Evolutionary conservation across 2,888 invertebrate species (phyloP).

Genomic region (Drosophila meridionalis): DNA sequence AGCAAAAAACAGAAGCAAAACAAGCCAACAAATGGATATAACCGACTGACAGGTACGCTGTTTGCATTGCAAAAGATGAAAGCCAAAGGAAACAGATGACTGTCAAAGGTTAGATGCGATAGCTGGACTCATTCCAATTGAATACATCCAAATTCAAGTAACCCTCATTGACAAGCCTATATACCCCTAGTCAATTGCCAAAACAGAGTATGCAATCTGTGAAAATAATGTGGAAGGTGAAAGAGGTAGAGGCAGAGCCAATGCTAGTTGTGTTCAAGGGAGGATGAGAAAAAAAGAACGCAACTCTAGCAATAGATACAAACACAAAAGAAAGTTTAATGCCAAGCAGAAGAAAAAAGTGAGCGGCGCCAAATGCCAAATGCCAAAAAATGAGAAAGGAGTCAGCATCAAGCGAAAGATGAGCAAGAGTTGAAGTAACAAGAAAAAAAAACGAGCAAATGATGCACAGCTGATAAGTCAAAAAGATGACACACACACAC

Average conservation of each 20-base stretch:
- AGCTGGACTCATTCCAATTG: too few relatives aligned
- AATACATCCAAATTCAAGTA: too few relatives aligned
- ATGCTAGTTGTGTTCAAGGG: constrained; percentile 12
- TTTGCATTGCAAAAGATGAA: not conserved
- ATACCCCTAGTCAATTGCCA: not conserved
- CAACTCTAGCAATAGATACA: constrained; percentile 47
- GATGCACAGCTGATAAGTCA: constrained; percentile 78
- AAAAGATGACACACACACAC: constrained; percentile 72
- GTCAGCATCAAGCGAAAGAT: constrained; percentile 49
- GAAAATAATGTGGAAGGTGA: constrained; percentile 25
- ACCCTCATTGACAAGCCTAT: too few relatives aligned
- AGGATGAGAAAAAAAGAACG: constrained; percentile 33
- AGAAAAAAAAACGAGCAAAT: constrained; percentile 53
- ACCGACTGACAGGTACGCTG: not conserved
- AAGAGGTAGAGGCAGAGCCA: constrained; percentile 11
- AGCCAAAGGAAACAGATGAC: not conserved
- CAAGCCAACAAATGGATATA: not conserved
- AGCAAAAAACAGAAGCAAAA: constrained; percentile 39
- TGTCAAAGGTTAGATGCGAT: not conserved
- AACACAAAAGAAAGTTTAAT: constrained; percentile 67
- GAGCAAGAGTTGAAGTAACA: constrained; percentile 34
- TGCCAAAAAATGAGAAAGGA: constrained; percentile 69
- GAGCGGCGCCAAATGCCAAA: constrained; percentile 70
- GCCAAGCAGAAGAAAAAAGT: constrained; percentile 54
- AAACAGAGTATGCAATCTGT: constrained; percentile 15